These are phyloP conservation scores for Holacanthus passer DNA, from an alignment of 2,113 vertebrate genomes.

Conservation along the genomic window DNA sequence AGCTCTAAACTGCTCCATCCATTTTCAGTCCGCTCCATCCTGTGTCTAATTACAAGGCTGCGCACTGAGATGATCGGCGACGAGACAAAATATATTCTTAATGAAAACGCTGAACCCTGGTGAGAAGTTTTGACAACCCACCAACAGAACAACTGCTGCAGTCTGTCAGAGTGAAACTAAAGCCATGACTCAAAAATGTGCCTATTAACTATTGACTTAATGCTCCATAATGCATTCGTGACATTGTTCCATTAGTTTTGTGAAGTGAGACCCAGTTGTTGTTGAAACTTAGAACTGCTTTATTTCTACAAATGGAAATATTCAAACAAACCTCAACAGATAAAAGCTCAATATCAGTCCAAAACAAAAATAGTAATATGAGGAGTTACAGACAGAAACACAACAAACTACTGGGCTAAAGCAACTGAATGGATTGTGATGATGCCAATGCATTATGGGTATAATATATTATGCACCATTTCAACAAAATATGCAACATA, in stretches of 20 bases:
- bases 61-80: background rate
- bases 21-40: background rate
- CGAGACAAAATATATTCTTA: background rate
- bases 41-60: conserved; percentile 1
- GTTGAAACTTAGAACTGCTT: background rate
- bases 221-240: background rate
- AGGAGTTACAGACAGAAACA: too few species aligned
- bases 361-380: too few species aligned
- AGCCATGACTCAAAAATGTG: background rate
- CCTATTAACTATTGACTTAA: background rate
- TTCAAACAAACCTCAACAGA: background rate
- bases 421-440: background rate
- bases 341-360: too few species aligned
- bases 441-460: background rate
- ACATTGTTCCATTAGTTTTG: background rate
- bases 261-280: background rate
- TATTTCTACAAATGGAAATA: background rate
- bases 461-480: too few species aligned
- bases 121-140: background rate
- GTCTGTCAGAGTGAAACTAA: background rate
- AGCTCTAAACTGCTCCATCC: background rate
- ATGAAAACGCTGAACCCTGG: background rate
- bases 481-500: too few species aligned
- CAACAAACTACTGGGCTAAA: background rate
- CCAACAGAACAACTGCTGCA: background rate